Conservation (phyloP, 2,113 vertebrate species). For the Syrrhaptes paradoxus region DNA sequence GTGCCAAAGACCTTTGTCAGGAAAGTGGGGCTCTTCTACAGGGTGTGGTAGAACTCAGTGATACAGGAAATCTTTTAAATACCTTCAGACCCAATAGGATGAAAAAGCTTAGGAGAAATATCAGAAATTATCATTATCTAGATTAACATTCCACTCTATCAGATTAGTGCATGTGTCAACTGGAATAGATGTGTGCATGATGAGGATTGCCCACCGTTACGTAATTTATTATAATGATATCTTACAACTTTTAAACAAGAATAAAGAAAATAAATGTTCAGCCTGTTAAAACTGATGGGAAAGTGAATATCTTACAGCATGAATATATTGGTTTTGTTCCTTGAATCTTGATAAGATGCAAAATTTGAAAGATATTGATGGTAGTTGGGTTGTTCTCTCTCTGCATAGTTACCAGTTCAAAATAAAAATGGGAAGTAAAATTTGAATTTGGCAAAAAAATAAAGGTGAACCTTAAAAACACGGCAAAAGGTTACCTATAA, state of each 20-base stretch:
- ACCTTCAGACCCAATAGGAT: neutral
- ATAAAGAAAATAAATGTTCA: neutral
- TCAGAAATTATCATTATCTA: slow-evolving; percentile 15
- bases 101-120: neutral
- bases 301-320: neutral
- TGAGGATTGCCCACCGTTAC: neutral
- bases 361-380: neutral
- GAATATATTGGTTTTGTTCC: neutral
- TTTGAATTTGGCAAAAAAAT: neutral
- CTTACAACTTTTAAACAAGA: neutral
- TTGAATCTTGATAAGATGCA: neutral
- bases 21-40: neutral
- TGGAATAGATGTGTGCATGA: neutral
- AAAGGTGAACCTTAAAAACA: neutral
- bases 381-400: neutral
- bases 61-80: neutral
- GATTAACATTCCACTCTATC: slow-evolving; percentile 11
- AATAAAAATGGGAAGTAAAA: neutral
- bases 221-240: neutral
- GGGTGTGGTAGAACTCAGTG: neutral
- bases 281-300: neutral
- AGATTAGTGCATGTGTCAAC: slow-evolving; percentile 28
- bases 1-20: neutral
- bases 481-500: neutral
- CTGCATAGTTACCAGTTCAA: neutral